These are phyloP conservation scores for Eira barbara DNA, from an alignment of 2,113 vertebrate genomes.

Conservation along the genomic window DNA sequence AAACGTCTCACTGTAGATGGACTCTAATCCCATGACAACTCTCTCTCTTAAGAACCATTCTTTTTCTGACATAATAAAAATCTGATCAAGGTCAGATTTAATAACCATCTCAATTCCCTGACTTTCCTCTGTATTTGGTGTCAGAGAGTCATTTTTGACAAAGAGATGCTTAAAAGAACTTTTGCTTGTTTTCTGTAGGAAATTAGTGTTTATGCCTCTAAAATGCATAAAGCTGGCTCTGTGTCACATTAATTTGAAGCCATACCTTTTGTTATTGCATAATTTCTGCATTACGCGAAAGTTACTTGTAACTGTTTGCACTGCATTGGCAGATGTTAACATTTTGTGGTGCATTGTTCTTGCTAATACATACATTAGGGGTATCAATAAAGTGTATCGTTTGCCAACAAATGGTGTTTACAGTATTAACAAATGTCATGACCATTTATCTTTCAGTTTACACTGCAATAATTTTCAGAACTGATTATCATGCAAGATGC, in stretches of 20 bases:
- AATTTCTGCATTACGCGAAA: conserved; percentile 84
- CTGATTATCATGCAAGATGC: conserved; percentile 71
- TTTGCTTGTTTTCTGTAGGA: conserved; percentile 77
- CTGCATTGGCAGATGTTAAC: conserved; percentile 85
- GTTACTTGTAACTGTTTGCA: conserved; percentile 84
- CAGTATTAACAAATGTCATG: conserved; percentile 82
- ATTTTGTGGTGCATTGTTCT: conserved; percentile 80
- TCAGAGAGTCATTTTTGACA: conserved; percentile 72
- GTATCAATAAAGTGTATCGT: conserved; percentile 80
- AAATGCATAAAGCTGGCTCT: conserved; percentile 72
- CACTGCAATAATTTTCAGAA: conserved; percentile 61
- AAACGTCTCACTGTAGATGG: conserved; percentile 87
- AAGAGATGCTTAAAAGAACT: conserved; percentile 76
- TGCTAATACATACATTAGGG: conserved; percentile 80
- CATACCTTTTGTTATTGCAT: conserved; percentile 79
- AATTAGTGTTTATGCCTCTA: conserved; percentile 75
- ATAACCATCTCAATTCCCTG: conserved; percentile 85
- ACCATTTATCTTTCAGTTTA: conserved; percentile 74
- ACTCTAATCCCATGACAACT: conserved; percentile 89
- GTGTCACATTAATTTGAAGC: conserved; percentile 79
- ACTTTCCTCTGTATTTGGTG: conserved; percentile 79
- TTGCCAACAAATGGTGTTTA: conserved; percentile 85
- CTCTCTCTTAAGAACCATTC: conserved; percentile 85
- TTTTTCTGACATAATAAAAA: conserved; percentile 88
- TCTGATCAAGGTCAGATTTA: conserved; percentile 89